Conservation (phyloP, 2,888 invertebrate genomes). For the Eupithecia inturbata region DNA sequence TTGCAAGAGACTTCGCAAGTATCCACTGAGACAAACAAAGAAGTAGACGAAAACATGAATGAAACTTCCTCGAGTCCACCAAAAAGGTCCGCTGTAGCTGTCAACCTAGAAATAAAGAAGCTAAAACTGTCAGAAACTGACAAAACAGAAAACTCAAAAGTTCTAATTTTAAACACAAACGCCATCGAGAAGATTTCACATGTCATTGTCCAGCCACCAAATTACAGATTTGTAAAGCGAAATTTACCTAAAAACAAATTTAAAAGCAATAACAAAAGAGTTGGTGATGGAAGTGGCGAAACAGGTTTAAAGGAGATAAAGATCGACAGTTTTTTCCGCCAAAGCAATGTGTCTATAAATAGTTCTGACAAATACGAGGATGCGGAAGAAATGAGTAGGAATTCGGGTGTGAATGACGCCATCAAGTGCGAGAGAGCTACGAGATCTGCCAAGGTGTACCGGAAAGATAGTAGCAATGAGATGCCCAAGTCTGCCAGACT, state of each 20-base stretch:
- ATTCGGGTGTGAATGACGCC: conserved; percentile 61
- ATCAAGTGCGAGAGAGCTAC: conserved; percentile 59
- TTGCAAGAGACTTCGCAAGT: conserved; percentile 57
- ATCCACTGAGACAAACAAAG: conserved; percentile 52
- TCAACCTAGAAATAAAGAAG: conserved; percentile 77
- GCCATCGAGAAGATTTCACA: conserved; percentile 75
- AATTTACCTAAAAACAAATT: conserved; percentile 64
- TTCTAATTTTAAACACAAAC: conserved; percentile 81
- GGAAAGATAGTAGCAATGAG: conserved; percentile 54
- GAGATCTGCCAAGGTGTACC: conserved; percentile 49
- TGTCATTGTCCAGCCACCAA: conserved; percentile 79
- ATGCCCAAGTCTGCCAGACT: conserved; percentile 50
- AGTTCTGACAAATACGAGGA: conserved; percentile 51
- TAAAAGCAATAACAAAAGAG: conserved; percentile 52
- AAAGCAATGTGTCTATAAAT: conserved; percentile 50
- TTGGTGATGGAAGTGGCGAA: conserved; percentile 58
- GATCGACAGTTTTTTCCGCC: conserved; percentile 64
- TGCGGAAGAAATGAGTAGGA: conserved; percentile 72
- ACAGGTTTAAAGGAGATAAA: conserved; percentile 63
- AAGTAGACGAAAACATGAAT: conserved; percentile 58
- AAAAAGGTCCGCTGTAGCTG: conserved; percentile 63
- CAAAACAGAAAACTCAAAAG: conserved; percentile 65
- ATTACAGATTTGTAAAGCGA: conserved; percentile 76
- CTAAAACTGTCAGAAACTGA: conserved; percentile 60
- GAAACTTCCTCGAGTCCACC: conserved; percentile 47